Base-by-base conservation (phyloP, 2,113 vertebrate species). In the Perca flavescens region DNA sequence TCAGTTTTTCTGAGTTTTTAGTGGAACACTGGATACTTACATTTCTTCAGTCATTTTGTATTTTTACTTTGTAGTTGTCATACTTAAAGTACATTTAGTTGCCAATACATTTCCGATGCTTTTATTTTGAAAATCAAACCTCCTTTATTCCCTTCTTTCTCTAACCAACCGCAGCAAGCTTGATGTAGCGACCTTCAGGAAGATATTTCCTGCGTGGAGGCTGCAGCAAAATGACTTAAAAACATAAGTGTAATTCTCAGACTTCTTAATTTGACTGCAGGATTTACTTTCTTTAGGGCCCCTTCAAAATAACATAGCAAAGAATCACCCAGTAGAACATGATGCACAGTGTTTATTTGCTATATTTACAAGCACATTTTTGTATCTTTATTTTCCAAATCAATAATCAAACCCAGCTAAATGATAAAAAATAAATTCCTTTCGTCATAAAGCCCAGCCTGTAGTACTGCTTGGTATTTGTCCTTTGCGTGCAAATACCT, bases 111-210 rank as follows among this genome's bases (percentile, higher is more conserved):
- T 1, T 13, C 25, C 25, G 54, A 15, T 28, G 25, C 40, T 68
- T 74, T 85, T 85, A 78, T 72, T 88, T 66, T 88, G 64, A 71
- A 71, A 1, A 25, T 2, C 34, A 6, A 34, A 34, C 34, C 5
- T 34, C 17, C 1, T 9, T 1, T 1, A 1, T 72, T 67, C 71
- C 25, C 53, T 50, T 70, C 5, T 57, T 13, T 21, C 4, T 4
- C 11, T 1, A 0, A 0, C 9, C 2, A 2, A 54, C 5, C 52
- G 8, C 11, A 1, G 72, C 14, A 16, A 1, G 25, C 58, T 80
- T 79, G 40, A 70, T 46, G 10, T 40, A 28, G 21, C 7, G 3
- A n/a, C 74, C 3, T 56, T 72, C 67, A 63, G 0, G 66, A 36
- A 16, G 14, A 43, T 19, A 10, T 28, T 16, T 21, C 2, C 6